A percentile compares a stretch with the other conserved stretches of the same genome.
Evolutionary conservation across 2,113 vertebrate species (phyloP).

Genomic region (Clarias magur): DNA sequence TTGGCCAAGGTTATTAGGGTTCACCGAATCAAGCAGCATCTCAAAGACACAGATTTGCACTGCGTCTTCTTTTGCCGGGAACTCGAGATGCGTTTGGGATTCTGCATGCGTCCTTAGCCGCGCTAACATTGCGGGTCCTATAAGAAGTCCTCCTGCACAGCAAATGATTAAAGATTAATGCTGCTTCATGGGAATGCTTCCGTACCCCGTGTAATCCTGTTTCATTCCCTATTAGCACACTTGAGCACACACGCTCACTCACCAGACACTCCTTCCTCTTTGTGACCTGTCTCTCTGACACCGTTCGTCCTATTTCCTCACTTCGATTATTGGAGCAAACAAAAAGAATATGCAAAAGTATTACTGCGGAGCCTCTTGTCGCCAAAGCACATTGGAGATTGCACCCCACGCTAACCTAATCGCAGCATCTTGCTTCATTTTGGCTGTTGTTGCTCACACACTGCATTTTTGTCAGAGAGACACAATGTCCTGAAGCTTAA

Average conservation of each 20-base stretch:
- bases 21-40: not conserved
- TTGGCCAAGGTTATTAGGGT: not conserved
- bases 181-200: not conserved
- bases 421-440: not conserved
- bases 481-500: conserved; percentile 19
- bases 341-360: not conserved
- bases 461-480: conserved; percentile 25
- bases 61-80: not conserved
- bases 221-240: not conserved
- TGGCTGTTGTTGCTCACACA: not conserved
- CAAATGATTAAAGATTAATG: not conserved
- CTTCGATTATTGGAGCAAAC: not conserved
- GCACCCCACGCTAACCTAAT: not conserved
- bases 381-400: not conserved
- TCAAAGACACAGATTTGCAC: not conserved
- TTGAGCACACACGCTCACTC: not conserved
- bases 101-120: not conserved
- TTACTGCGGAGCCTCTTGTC: not conserved
- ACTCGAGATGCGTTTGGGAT: not conserved
- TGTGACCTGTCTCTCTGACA: not conserved
- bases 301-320: not conserved
- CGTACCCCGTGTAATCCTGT: conserved; percentile 1
- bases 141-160: not conserved
- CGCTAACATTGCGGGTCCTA: not conserved
- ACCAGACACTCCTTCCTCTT: not conserved